phyloP scores from a whole-genome alignment of 2,888 invertebrate genomes.

The Dryobota labecula region DNA sequence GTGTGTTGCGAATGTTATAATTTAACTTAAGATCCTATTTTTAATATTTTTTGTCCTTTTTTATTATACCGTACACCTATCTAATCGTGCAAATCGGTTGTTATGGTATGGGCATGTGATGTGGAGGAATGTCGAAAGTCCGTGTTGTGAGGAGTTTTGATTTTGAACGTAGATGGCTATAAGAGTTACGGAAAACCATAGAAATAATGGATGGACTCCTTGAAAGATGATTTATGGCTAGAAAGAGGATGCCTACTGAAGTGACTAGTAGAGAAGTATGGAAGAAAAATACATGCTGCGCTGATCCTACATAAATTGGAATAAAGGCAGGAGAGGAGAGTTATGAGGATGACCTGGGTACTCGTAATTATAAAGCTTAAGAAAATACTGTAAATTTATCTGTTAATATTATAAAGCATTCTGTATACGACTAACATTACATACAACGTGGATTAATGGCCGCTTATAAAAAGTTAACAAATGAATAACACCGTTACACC shows the following conservation, averaged over 20 bases:
- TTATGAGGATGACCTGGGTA: not conserved
- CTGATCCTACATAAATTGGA: too few relatives aligned
- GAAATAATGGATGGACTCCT: too few relatives aligned
- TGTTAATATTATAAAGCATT: conserved; percentile 13
- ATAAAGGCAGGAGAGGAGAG: not conserved
- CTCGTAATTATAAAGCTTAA: not conserved
- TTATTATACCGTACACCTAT: too few relatives aligned
- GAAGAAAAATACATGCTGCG: too few relatives aligned
- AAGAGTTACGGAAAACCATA: not conserved
- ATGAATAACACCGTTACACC: conserved; percentile 39
- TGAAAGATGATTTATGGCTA: not conserved
- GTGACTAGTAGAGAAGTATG: not conserved
- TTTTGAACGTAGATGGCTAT: too few relatives aligned
- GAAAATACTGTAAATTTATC: conserved; percentile 6
- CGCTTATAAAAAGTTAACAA: conserved; percentile 28
- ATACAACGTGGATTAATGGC: conserved; percentile 35
- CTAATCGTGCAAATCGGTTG: not conserved
- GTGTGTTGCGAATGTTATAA: not conserved
- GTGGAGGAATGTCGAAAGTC: not conserved
- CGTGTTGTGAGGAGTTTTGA: not conserved
- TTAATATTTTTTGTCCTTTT: not conserved
- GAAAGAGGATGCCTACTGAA: not conserved
- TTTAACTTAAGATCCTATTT: too few relatives aligned
- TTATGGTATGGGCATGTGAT: not conserved
- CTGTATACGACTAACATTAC: conserved; percentile 18